Evolutionary conservation across 2,113 vertebrate genomes (phyloP), one percentile per base, ranked within the genome.

Genomic region (Peromyscus maniculatus): DNA sequence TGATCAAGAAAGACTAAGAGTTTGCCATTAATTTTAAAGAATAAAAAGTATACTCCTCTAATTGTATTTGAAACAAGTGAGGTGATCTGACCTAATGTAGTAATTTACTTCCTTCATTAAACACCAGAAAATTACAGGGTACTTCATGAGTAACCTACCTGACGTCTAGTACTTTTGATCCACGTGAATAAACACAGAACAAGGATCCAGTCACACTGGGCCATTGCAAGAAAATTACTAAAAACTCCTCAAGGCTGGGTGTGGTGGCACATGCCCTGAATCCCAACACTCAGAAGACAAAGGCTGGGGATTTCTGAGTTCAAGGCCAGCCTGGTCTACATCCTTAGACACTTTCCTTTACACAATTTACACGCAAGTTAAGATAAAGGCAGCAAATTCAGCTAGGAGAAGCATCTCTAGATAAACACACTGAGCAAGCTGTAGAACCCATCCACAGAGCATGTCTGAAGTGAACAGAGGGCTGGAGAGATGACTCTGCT

Each of bases 51-150:
- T 0, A 11, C 3, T 72, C 89, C 67, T 52, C 97, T 52, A 72
- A 96, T 31, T 2, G 5, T 52, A 96, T 97, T 92, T 96, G 91
- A 97, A 94, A 52, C 82, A 97, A 79, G 46, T 78, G 57, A 97
- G 95, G 83, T 59, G 72, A 43, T 94, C 88, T 75, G 80, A 94
- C 66, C 91, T 78, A 95, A 74, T 31, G 78, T 49, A 33, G 39
- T 93, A 67, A 96, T 67, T 93, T 93, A 64, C 77, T 95, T 89
- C 84, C 92, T 67, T 93, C 67, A 87, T 94, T 95, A 96, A 69
- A 88, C 49, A 87, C 43, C 19, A 91, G 12, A 22, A 57, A 96
- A 90, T 88, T 94, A 97, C 17, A 97, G 86, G 78, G 17, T 77
- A 87, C 9, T 33, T 66, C 22, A 43, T 97, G 93, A 94, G 84